These are phyloP conservation scores for Ctenicera cuprea DNA, from an alignment of 2,888 invertebrate genomes.

Conservation along the genomic window DNA sequence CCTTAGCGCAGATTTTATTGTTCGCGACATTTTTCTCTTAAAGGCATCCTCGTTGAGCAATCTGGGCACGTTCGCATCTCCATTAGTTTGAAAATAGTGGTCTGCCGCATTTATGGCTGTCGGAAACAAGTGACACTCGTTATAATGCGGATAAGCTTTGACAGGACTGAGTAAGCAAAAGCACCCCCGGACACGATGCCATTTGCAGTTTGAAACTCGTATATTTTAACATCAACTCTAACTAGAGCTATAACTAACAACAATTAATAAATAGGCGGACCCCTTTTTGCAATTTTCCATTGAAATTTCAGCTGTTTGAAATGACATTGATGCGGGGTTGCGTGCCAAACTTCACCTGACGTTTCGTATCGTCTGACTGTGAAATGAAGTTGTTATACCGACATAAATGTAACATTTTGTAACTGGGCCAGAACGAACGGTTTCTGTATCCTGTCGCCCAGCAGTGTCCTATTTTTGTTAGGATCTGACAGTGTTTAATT, in stretches of 20 bases:
- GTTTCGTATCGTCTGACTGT: slow-evolving; percentile 11
- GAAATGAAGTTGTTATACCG: slow-evolving; percentile 5
- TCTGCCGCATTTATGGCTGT: slow-evolving; percentile 53
- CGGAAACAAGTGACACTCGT: slow-evolving; percentile 54
- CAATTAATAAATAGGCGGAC: slow-evolving; percentile 16
- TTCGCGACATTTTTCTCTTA: slow-evolving; percentile 40
- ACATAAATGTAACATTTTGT: not conserved
- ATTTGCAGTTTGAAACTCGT: slow-evolving; percentile 38
- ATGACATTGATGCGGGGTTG: slow-evolving; percentile 1
- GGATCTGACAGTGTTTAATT: slow-evolving; percentile 24
- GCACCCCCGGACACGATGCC: slow-evolving; percentile 32
- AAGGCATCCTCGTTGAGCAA: slow-evolving; percentile 27
- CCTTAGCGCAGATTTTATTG: slow-evolving; percentile 38
- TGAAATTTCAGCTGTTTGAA: not conserved
- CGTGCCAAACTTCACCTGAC: slow-evolving; percentile 3
- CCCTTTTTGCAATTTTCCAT: no score
- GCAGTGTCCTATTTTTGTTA: slow-evolving; percentile 9
- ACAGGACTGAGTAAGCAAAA: slow-evolving; percentile 48
- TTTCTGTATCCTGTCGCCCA: not conserved
- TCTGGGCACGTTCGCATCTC: slow-evolving; percentile 52
- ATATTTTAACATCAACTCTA: slow-evolving; percentile 23
- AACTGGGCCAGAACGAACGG: not conserved
- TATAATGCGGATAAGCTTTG: slow-evolving; percentile 54
- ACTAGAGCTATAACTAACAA: not conserved
- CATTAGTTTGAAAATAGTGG: slow-evolving; percentile 55